phyloP scores from a whole-genome alignment of 2,888 invertebrate species.

The Aromia moschata region DNA sequence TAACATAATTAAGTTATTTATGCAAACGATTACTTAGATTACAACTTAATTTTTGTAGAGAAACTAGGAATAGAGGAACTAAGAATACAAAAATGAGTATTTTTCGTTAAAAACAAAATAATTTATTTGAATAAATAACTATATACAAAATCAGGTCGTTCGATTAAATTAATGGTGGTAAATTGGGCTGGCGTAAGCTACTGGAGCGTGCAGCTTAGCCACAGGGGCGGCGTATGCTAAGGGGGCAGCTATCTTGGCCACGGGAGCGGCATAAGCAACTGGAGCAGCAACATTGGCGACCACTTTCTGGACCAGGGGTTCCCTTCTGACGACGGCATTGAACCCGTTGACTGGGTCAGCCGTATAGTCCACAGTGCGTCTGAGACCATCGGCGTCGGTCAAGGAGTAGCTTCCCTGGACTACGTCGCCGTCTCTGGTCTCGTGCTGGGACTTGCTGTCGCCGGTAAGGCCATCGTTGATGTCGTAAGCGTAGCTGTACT shows the following conservation, averaged over 20 bases:
- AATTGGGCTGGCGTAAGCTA: not conserved
- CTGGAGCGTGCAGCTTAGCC: too few species aligned
- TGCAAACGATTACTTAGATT: too few species aligned
- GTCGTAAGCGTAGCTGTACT: conserved; percentile 69
- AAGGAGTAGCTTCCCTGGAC: conserved; percentile 68
- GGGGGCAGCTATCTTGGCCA: conserved; percentile 30
- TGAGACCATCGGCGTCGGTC: conserved; percentile 70
- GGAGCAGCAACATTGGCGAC: conserved; percentile 37
- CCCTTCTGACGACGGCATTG: conserved; percentile 68
- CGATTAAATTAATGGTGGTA: not conserved
- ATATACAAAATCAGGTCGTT: not conserved
- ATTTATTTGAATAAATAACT: not conserved
- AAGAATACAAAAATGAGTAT: too few species aligned
- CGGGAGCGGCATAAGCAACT: conserved; percentile 20
- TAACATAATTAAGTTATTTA: too few species aligned
- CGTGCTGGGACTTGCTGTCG: conserved; percentile 69
- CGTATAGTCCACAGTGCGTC: conserved; percentile 71
- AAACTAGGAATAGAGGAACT: too few species aligned
- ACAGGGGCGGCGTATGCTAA: conserved; percentile 7
- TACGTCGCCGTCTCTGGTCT: conserved; percentile 72
- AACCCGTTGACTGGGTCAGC: conserved; percentile 67
- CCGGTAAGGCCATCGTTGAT: conserved; percentile 68
- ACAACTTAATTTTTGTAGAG: too few species aligned
- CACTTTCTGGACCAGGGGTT: conserved; percentile 53
- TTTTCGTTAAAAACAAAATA: too few species aligned